These are phyloP conservation scores for Catharus fuscescens DNA, from an alignment of 2,113 vertebrate species.

Conservation along the genomic window DNA sequence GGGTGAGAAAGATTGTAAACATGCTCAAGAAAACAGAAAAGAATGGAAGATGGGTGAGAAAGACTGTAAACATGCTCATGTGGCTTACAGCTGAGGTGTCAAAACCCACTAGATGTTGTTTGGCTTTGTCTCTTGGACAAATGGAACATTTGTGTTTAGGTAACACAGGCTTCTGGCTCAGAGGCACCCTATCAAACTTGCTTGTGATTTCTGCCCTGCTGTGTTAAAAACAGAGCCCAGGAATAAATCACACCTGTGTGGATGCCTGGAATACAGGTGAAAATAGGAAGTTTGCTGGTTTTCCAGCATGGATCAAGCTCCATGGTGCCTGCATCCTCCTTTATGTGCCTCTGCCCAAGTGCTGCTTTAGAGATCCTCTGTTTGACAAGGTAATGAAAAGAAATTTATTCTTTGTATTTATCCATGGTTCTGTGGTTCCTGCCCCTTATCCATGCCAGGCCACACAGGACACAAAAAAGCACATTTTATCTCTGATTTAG, in stretches of 20 bases:
- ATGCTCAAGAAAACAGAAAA: background rate
- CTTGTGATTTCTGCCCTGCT: background rate
- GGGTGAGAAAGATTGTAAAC: rapidly evolving
- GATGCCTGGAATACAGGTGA: background rate
- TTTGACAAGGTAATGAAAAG: background rate
- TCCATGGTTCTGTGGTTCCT: background rate
- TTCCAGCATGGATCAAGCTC: background rate
- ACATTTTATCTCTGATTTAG: background rate
- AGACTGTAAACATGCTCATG: background rate
- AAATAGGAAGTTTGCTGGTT: background rate
- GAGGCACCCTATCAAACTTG: background rate
- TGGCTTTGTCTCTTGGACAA: background rate
- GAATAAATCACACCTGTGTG: background rate
- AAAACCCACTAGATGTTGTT: background rate
- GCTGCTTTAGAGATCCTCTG: background rate
- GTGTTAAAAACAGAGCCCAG: background rate
- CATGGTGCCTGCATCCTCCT: background rate
- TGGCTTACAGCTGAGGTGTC: background rate
- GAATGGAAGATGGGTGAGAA: background rate
- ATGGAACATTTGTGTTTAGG: background rate
- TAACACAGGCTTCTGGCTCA: background rate
- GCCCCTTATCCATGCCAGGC: rapidly evolving
- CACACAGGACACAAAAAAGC: background rate
- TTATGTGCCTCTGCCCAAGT: background rate
- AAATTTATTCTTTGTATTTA: background rate